These are phyloP conservation scores for Heloderma charlesbogerti DNA, from an alignment of 2,113 vertebrate genomes.

Conservation along the genomic window DNA sequence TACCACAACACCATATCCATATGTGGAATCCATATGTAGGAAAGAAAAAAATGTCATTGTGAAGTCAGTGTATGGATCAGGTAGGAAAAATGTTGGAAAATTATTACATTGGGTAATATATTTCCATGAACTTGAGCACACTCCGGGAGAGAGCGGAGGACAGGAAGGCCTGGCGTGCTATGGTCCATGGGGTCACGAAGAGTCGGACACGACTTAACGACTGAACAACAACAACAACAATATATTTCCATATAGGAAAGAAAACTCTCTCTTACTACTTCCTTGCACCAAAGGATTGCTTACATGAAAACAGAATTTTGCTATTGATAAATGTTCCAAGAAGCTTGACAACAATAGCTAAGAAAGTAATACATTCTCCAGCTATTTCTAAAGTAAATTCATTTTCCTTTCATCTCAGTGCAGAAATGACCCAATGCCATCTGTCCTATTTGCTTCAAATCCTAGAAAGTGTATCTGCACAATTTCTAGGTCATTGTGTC, in stretches of 20 bases:
- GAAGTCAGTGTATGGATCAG: background rate
- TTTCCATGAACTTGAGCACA: background rate
- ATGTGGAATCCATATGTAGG: no score
- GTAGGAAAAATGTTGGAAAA: background rate
- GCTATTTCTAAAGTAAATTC: conserved; percentile 70
- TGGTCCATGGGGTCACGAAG: no score
- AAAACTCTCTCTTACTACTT: background rate
- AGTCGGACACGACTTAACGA: no score
- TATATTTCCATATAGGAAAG: no score
- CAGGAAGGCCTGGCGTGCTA: no score
- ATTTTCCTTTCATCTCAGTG: conserved; percentile 64
- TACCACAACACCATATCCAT: background rate
- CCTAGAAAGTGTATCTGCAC: conserved; percentile 61
- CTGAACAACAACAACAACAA: no score
- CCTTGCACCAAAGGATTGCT: conserved; percentile 17
- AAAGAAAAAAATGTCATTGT: background rate
- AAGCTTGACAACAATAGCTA: conserved; percentile 38
- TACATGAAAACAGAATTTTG: conserved; percentile 64
- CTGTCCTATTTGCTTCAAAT: conserved; percentile 57
- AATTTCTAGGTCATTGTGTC: conserved; percentile 75
- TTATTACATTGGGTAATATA: background rate
- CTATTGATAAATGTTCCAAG: conserved; percentile 46
- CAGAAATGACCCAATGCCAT: conserved; percentile 55
- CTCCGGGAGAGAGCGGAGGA: no score
- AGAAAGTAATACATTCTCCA: conserved; percentile 58